Conservation (phyloP, 2,113 vertebrate genomes). For the Upupa epops region DNA sequence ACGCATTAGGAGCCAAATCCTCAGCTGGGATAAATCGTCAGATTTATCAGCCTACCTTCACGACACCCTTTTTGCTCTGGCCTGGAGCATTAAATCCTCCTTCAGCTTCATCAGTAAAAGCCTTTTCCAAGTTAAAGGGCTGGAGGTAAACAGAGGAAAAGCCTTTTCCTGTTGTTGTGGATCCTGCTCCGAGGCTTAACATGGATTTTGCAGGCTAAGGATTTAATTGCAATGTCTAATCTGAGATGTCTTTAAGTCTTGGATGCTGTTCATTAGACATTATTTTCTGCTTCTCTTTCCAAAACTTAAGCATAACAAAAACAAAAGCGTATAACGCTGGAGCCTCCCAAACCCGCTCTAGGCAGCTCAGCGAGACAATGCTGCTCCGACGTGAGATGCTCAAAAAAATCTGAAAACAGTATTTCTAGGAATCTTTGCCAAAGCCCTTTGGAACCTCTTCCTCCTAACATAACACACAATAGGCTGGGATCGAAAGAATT, state of each 20-base stretch:
- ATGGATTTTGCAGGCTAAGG: conserved; percentile 31
- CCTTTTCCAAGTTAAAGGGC: neutral
- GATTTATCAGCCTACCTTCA: conserved; percentile 39
- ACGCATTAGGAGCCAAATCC: conserved; percentile 16
- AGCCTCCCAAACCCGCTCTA: neutral
- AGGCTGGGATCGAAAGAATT: neutral
- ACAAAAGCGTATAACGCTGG: neutral
- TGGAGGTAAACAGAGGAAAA: conserved; percentile 39
- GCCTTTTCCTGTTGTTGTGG: conserved; percentile 29
- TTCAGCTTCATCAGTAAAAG: neutral
- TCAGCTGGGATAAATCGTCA: neutral
- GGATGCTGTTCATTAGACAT: conserved; percentile 17
- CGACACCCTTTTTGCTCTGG: neutral
- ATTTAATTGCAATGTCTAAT: conserved; percentile 39
- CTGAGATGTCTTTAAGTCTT: conserved; percentile 32
- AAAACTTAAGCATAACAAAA: neutral
- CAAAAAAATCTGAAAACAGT: neutral
- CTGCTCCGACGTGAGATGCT: neutral
- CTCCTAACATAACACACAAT: neutral
- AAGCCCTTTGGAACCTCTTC: neutral
- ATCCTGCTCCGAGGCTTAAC: conserved; percentile 21
- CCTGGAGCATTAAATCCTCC: neutral
- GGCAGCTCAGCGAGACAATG: neutral
- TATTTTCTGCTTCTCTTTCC: conserved; percentile 56
- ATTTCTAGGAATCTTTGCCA: conserved; percentile 7